phyloP scores from a whole-genome alignment of 1,140 invertebrate species.

The Aricia agestis region DNA sequence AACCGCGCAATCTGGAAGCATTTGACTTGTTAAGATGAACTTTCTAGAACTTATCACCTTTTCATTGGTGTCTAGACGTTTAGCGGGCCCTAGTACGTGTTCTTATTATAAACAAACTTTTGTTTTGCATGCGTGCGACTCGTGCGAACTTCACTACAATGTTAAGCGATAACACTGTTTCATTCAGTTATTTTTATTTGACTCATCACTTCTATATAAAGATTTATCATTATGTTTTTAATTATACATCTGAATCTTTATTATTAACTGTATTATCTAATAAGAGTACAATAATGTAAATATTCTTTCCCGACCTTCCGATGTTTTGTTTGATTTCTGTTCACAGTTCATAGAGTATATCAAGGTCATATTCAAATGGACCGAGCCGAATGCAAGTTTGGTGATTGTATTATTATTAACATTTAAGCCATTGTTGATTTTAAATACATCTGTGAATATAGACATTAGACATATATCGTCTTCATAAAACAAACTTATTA shows the following conservation, averaged over 20 bases:
- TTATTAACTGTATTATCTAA: neutral
- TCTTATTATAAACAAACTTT: neutral
- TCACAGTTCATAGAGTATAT: neutral
- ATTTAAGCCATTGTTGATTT: neutral
- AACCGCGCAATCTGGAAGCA: constrained; percentile 29
- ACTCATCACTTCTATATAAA: neutral
- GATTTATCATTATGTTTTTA: neutral
- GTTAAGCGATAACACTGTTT: neutral
- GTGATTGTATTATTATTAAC: neutral
- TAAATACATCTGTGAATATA: neutral
- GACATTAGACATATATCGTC: neutral
- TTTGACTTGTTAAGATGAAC: constrained; percentile 3
- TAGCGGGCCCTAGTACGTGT: neutral
- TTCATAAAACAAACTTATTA: neutral
- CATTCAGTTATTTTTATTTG: neutral
- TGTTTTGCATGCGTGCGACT: neutral
- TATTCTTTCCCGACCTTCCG: neutral
- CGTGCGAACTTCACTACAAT: neutral
- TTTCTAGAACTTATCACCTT: neutral
- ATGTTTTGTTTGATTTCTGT: neutral
- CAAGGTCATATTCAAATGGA: neutral
- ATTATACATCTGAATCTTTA: neutral
- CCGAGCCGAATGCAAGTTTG: neutral
- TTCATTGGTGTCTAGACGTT: neutral
- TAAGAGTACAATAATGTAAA: neutral